Base-by-base conservation (phyloP, 2,797 vertebrate species). In the Saxicola maurus region DNA sequence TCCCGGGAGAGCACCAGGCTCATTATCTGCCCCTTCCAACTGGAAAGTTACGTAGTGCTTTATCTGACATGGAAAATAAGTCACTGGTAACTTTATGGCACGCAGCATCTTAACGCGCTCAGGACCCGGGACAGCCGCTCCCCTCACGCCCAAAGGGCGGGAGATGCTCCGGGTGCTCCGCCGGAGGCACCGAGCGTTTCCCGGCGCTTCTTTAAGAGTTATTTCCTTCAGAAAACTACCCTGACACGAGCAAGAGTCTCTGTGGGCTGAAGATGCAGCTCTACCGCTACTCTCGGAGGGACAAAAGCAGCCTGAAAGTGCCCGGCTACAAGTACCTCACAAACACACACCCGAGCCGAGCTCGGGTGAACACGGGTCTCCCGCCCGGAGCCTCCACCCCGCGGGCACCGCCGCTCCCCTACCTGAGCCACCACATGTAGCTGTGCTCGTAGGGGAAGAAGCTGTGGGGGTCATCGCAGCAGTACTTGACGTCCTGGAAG, bases 371-470 rank as follows among this genome's bases (percentile, higher is more conserved):
- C 37, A 0, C 2, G 5, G 10, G 2, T 61, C 33, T 33, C 51
- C 48, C 46, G 9, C 35, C 51, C 7, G 7, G 25, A 46, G 64
- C 86, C 62, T 20, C 57, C 17, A 20, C 17, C 21, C 13, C 5
- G 21, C 74, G 72, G 57, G 48, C 46, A 53, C 52, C 35, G 48
- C 67, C 59, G 67, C 42, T 57, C 7, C 21, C 96, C 90, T 97
- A 99, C 98, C 98, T 99, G 90, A 99, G 92, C 98, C 98, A 98
- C 98, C 98, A 98, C 98, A 98, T 98, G 97, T 98, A 99, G 97
- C 96, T 98, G 96, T 98, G 98, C 68, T 98, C 97, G 91, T 98
- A 98, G 7, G 98, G 98, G 82, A 98, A 99, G 94, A 98, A 98
- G 96, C 98, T 98, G 96, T 98, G 97, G 11, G 98, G 98, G 93